Evolutionary conservation across 2,797 vertebrate species (phyloP), one percentile per base, ranked within the genome.

Genomic region (Cuculus canorus): DNA sequence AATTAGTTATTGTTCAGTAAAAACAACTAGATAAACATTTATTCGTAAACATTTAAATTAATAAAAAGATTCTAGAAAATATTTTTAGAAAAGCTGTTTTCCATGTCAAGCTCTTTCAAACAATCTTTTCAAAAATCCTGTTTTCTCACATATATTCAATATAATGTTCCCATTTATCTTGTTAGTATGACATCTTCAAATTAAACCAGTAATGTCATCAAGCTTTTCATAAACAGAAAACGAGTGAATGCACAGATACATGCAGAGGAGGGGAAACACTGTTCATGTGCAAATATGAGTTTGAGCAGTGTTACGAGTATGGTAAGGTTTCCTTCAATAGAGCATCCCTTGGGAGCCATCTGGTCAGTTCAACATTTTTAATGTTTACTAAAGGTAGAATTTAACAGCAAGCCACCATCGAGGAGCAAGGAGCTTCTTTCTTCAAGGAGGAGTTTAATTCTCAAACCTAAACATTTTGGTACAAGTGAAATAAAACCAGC

Each of bases 1-100:
- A 77, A 80, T 81, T 84, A 82, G 61, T 48, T 48, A 72, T 59
- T 75, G 33, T 25, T 90, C 70, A 90, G 48, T 86, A 77, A 61
- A 35, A 66, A 27, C 79, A 48, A 47, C 27, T 73, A 70, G 60
- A 53, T 14, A 54, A 70, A 59, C 13, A 47, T 39, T 17, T 48
- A 5, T 13, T 24, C 71, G 33, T 39, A 45, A 53, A 89, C 21
- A 72, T 81, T 81, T 84, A 61, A n/a, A 52, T 45, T 4, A 23
- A 47, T 60, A 24, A 32, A 5, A 39, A 7, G 68, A 41, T 48
- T 2, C 28, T 10, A 19, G 4, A 16, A 52, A 60, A 56, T 39
- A 9, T n/a, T 81, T 81, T 82, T 8, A 22, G 16, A 52, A 24
- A 12, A n/a, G 15, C 25, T 16, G 7, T 6, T 81, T 57, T 37